Evolutionary conservation across 1,140 invertebrate species (phyloP), one percentile per base, ranked within the genome.

Genomic region (Tetramorium parvispinum): DNA sequence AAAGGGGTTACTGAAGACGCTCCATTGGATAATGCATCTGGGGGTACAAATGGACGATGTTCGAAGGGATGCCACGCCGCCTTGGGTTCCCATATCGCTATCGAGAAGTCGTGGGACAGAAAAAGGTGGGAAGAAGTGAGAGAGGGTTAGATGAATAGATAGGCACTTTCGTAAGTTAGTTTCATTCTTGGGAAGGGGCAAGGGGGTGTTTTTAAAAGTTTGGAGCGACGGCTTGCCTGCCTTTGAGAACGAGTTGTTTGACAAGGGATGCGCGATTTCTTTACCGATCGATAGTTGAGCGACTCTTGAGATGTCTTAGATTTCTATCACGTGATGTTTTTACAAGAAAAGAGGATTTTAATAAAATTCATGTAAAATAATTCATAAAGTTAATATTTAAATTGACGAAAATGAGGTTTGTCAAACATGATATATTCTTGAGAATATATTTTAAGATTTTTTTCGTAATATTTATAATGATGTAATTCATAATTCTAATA

Each of bases 201-300:
- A 40, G 59, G 55, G 8, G 55, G 21, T 87, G 63, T 91, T 90
- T 91, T 82, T 82, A 86, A 91, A 92, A 91, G 88, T 92, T 91
- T 10, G 49, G 21, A 37, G 27, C 53, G 18, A 13, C 24, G n/a
- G 18, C 78, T 55, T 70, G 37, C 66, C 6, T 73, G 8, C 32
- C 53, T 83, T 83, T 73, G 66, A 46, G 24, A 78, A n/a, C 24
- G 43, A 55, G 37, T 59, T 27, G 51, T 57, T 82, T 53, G 51
- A 71, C 18, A 13, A 43, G 32, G 18, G 79, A 53, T 73, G 53
- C 53, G 24, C 79, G 40, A 73, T 83, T 73, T 73, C 37, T 57
- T 24, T 46, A 40, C 3, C 18, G 3, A 53, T 66, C 61, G 46
- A 65, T 79, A 37, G 40, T 59, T 24, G 24, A 16, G 21, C 18